Base-by-base conservation (phyloP, 1,140 invertebrate species). In the Semibalanus balanoides region DNA sequence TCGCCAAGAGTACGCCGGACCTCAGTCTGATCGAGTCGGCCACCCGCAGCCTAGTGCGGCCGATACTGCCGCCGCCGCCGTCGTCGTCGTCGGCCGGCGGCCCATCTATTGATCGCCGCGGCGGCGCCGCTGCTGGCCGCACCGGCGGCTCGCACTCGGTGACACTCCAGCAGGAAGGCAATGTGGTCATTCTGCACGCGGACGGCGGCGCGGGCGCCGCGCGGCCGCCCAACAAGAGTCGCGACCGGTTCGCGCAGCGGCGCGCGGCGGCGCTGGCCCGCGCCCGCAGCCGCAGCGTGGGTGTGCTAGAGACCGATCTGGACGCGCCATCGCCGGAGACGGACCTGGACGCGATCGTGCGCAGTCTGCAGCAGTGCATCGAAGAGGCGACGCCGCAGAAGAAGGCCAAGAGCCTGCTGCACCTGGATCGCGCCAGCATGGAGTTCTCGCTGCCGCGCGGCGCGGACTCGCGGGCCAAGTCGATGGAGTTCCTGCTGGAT, bases 401-500 rank as follows among this genome's bases (percentile, higher is more conserved):
- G 81, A 91, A 92, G 83, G 90, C 92, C 75, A 88, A 91, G 78
- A 92, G 91, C 80, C 86, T 93, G 76, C 88, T 93, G 82, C 89
- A 92, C 81, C 86, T 93, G 79, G 91, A 87, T 77, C 76, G 75
- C 77, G 81, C 75, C 78, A 81, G 76, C 81, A 81, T 78, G 80
- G 78, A 80, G 81, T 74, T 79, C 80, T 40, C 75, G 81, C 70
- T 80, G 77, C 81, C 75, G 81, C 76, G 73, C 31, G 77, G 77
- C 71, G 80, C 80, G 76, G 87, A 79, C 83, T 84, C 77, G 84
- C 91, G 79, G 89, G 92, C 77, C 86, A 93, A 93, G 85, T 93
- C 91, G 85, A 94, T 95, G 93, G 93, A 95, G 87, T 95, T 94
- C 86, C 88, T 95, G 81, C 88, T 95, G 81, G 92, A 94, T 85